Percentiles rank a stretch among this genome's conserved stretches.
phyloP scores from a whole-genome alignment of 92 coral and sea anemone species.

The Phenganax marumi region DNA sequence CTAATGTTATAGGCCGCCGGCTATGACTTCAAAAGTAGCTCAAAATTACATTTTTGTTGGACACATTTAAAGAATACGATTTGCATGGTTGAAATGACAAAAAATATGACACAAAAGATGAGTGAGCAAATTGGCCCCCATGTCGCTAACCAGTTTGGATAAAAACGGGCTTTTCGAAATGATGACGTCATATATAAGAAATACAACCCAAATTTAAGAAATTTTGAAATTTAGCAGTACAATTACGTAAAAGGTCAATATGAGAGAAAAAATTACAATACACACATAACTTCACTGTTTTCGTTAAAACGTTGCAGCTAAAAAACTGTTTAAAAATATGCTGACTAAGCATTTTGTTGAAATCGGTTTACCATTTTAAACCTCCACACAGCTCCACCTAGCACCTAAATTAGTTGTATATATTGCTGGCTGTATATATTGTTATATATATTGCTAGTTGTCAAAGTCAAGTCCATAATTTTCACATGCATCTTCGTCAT shows the following conservation, averaged over 20 bases:
- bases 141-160: conserved; percentile 5
- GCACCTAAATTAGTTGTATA: no score
- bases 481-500: conserved; percentile 13
- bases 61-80: conserved; percentile 7
- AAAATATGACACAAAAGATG: not conserved
- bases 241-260: not conserved
- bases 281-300: not conserved
- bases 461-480: not conserved
- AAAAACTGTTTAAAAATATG: not conserved
- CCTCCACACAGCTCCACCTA: not conserved
- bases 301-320: not conserved
- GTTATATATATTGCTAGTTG: not conserved
- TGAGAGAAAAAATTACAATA: not conserved
- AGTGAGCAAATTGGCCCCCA: not conserved
- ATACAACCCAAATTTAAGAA: not conserved
- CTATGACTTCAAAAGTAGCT: conserved; percentile 8
- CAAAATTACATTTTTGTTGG: conserved; percentile 6
- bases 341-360: not conserved
- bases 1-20: conserved; percentile 28
- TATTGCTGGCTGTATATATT: no score
- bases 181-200: conserved; percentile 2
- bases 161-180: conserved; percentile 4
- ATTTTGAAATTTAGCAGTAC: not conserved
- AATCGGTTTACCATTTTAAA: not conserved
- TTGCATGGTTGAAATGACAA: conserved; percentile 6